Evolutionary conservation across 2,888 invertebrate genomes (phyloP), one percentile per base, ranked within the genome.

Genomic region (Trachelus stipa): DNA sequence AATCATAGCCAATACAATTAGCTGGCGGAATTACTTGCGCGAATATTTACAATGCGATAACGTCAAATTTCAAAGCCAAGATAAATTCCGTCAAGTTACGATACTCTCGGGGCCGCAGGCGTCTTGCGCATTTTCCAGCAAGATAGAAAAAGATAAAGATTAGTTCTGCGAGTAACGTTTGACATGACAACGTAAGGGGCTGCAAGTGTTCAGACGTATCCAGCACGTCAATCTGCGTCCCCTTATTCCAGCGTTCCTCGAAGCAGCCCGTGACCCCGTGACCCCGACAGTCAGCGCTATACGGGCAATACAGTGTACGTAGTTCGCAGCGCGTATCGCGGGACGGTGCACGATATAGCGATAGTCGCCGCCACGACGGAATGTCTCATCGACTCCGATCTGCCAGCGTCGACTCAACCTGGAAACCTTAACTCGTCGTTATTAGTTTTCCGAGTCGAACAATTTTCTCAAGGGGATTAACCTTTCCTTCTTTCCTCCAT

Each of bases 181-280:
- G 82, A 82, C 82, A 76, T 75, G 80, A 79, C 76, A 77, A 75
- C 77, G 74, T 76, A 23, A 56, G 9, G 56, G 56, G 56, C 56
- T 56, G 56, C 56, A 23, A 56, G 56, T 56, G 56, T 23, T 56
- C 23, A 56, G 23, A 56, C 56, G 56, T 56, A 56, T 56, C 56
- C 9, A 23, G 23, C 23, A 56, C 23, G 56, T 56, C 56, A 56
- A 15, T 15, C 23, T 9, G 56, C 56, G 56, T 56, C 9, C 56
- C 56, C 9, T 23, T 56, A 23, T 56, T 56, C 56, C 56, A 56
- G 2, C 56, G 56, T 56, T 56, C 9, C 23, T 23, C 15, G 40
- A 40, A 40, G 40, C 15, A 40, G 40, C 23, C 40, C 23, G 23
- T 56, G 23, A 23, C 56, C 56, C 23, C 23, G 23, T 56, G 56